phyloP scores from a whole-genome alignment of 1,140 invertebrate genomes.

The Euwallacea similis region DNA sequence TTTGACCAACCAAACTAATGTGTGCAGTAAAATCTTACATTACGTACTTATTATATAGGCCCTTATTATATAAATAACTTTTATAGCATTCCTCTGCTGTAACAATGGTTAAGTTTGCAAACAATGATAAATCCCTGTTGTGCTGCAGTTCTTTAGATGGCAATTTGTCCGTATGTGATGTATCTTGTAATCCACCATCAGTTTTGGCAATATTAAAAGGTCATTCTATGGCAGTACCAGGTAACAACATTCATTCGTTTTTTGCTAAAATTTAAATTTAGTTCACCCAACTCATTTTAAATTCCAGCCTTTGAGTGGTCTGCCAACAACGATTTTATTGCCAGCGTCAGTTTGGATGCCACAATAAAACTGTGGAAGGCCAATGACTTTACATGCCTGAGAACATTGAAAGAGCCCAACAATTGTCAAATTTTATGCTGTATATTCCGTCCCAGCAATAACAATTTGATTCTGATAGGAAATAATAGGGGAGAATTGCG shows the following conservation, averaged over 20 bases:
- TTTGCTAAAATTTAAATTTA: not conserved
- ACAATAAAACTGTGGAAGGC: constrained; percentile 76
- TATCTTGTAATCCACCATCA: constrained; percentile 68
- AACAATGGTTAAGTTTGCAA: constrained; percentile 84
- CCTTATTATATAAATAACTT: constrained; percentile 7
- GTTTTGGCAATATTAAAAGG: constrained; percentile 74
- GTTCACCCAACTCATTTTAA: no score
- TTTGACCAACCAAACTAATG: no score
- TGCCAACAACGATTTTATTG: constrained; percentile 80
- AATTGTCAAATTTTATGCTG: constrained; percentile 70
- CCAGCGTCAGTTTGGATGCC: constrained; percentile 76
- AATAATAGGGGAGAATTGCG: constrained; percentile 76
- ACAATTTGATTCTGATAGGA: constrained; percentile 84
- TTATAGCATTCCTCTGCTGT: constrained; percentile 74
- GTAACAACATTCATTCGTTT: constrained; percentile 49
- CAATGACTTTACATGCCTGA: constrained; percentile 62
- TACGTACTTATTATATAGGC: not conserved
- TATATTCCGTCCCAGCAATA: constrained; percentile 83
- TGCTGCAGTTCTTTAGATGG: constrained; percentile 82
- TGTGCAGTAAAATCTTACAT: no score
- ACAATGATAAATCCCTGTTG: constrained; percentile 79
- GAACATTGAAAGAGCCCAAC: constrained; percentile 67
- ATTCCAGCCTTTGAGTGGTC: constrained; percentile 80
- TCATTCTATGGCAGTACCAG: constrained; percentile 75
- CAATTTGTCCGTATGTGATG: constrained; percentile 79